A percentile compares a stretch with the other conserved stretches of the same genome.
These are phyloP conservation scores for Mallateleia sp. DNA, from an alignment of 2,888 invertebrate genomes.

Conservation along the genomic window DNA sequence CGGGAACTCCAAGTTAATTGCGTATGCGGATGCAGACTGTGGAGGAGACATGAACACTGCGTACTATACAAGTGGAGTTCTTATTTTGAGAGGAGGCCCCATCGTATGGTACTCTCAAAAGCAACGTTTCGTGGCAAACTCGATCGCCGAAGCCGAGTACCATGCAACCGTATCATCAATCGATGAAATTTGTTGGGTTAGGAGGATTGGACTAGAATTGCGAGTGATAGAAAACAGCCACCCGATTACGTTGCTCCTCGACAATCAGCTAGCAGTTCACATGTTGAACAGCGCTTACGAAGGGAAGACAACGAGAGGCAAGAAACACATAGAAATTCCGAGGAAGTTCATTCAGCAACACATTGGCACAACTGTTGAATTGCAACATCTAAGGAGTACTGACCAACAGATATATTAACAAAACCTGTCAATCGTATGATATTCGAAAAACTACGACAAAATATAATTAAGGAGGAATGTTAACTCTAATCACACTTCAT, in stretches of 20 bases:
- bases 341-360: conserved; percentile 2
- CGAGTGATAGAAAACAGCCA: not conserved
- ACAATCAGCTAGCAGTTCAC: not conserved
- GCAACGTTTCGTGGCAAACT: too few species aligned
- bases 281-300: not conserved
- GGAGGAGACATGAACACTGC: not conserved
- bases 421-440: not conserved
- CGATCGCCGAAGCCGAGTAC: too few species aligned
- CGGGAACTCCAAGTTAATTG: not conserved
- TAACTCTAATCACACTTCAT: too few species aligned
- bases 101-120: not conserved
- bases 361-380: not conserved
- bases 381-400: not conserved
- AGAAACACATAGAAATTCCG: conserved; percentile 2
- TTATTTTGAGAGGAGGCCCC: not conserved
- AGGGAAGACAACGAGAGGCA: not conserved
- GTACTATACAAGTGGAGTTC: not conserved
- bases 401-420: not conserved
- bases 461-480: conserved; percentile 20
- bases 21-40: not conserved
- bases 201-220: not conserved
- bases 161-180: not conserved
- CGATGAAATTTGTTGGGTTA: not conserved
- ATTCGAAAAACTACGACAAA: not conserved
- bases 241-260: not conserved